Evolutionary conservation across 2,888 invertebrate genomes (phyloP).

Genomic region (Meliscaeva auricollis): DNA sequence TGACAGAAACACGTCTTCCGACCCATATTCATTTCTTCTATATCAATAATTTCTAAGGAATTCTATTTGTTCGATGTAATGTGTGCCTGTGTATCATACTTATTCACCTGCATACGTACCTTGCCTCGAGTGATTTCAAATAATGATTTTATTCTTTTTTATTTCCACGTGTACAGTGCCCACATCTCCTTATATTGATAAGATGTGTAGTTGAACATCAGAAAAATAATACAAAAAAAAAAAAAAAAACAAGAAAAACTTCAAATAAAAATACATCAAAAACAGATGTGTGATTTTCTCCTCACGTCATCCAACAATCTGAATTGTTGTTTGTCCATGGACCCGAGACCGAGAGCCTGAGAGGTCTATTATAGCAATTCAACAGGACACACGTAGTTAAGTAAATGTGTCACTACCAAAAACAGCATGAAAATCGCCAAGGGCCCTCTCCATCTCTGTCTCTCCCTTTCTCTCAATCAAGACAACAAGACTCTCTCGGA

Average conservation of each 20-base stretch:
- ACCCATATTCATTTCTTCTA: too few relatives aligned
- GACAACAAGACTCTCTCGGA: too few relatives aligned
- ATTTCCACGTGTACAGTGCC: neutral
- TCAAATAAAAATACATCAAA: constrained; percentile 59
- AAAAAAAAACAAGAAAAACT: neutral
- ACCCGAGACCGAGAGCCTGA: neutral
- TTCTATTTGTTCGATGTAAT: too few relatives aligned
- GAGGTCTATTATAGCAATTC: constrained; percentile 17
- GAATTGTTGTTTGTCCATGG: neutral
- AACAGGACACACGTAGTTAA: constrained; percentile 43
- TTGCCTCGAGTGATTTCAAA: constrained; percentile 52
- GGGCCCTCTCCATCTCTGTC: neutral
- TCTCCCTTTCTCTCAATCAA: neutral
- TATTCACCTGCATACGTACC: too few relatives aligned
- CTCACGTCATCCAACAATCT: constrained; percentile 28
- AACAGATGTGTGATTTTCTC: constrained; percentile 62
- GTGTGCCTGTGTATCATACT: too few relatives aligned
- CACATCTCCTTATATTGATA: constrained; percentile 11
- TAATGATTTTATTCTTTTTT: neutral
- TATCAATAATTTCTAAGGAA: too few relatives aligned
- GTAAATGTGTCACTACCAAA: constrained; percentile 61
- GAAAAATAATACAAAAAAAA: constrained; percentile 21
- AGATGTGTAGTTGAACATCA: neutral
- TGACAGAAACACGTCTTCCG: too few relatives aligned
- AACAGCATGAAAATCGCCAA: constrained; percentile 23